Conservation (phyloP, 2,797 vertebrate species). For the Hoplostethus atlanticus region DNA sequence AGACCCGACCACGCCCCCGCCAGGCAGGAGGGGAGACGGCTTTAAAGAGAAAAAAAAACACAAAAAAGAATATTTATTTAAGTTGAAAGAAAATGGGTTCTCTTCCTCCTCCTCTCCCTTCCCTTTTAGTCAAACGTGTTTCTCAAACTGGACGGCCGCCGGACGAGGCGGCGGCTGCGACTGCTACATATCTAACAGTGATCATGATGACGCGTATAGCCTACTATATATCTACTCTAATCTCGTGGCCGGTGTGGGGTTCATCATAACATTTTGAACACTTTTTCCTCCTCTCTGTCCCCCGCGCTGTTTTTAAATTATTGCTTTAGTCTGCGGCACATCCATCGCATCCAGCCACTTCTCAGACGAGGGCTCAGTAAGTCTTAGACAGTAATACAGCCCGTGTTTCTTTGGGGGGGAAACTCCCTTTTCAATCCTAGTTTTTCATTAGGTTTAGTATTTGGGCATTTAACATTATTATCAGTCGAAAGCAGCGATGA, state of each 20-base stretch:
- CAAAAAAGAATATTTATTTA: slow-evolving; percentile 75
- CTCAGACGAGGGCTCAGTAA: slow-evolving; percentile 32
- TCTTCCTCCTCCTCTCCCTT: slow-evolving; percentile 44
- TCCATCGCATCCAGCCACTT: slow-evolving; percentile 33
- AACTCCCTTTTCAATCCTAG: slow-evolving; percentile 29
- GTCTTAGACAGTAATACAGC: slow-evolving; percentile 33
- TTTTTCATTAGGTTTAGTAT: slow-evolving; percentile 40
- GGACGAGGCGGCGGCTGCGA: slow-evolving; percentile 29
- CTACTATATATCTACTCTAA: slow-evolving; percentile 73
- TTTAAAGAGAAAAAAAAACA: slow-evolving; percentile 50
- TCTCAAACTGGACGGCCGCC: slow-evolving; percentile 56
- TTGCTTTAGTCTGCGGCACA: slow-evolving; percentile 55
- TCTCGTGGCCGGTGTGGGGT: slow-evolving; percentile 75
- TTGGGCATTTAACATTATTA: slow-evolving; percentile 58
- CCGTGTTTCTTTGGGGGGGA: not conserved
- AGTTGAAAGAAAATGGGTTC: slow-evolving; percentile 41
- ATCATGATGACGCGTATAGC: slow-evolving; percentile 66
- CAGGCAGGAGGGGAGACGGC: slow-evolving; percentile 61
- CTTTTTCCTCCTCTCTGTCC: slow-evolving; percentile 4
- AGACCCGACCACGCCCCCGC: slow-evolving; percentile 6
- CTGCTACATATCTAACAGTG: slow-evolving; percentile 63
- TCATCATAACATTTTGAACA: slow-evolving; percentile 69
- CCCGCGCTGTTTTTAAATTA: slow-evolving; percentile 34
- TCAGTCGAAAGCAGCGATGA: slow-evolving; percentile 36
- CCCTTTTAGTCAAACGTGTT: slow-evolving; percentile 69